A percentile compares a stretch with the other conserved stretches of the same genome.
Evolutionary conservation across 2,113 vertebrate species (phyloP).

Genomic region (Bubo blakistoni): DNA sequence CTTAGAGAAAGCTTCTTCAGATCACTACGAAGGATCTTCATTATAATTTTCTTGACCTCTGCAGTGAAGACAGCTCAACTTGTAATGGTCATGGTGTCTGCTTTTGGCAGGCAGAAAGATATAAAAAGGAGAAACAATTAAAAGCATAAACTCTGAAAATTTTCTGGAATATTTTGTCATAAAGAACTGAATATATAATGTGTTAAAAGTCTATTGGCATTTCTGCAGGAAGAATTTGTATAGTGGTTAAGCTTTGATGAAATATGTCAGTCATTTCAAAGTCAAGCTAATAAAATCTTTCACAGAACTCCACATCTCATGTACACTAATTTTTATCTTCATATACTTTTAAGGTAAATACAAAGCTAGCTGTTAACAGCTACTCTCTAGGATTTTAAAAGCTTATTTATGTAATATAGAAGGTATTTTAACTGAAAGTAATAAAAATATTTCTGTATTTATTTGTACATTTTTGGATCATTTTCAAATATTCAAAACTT

Average conservation of each 20-base stretch:
- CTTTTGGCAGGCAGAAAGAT: not conserved
- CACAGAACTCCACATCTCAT: not conserved
- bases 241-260: not conserved
- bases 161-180: not conserved
- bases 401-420: not conserved
- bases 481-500: not conserved
- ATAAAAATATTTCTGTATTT: not conserved
- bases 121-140: not conserved
- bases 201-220: not conserved
- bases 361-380: not conserved
- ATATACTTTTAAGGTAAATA: not conserved
- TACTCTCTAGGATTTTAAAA: not conserved
- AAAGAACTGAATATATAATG: not conserved
- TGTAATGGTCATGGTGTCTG: not conserved
- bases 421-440: not conserved
- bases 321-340: not conserved
- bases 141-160: not conserved
- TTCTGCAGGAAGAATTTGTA: not conserved
- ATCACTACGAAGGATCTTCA: not conserved
- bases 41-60: not conserved
- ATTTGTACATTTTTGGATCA: not conserved
- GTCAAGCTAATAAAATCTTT: not conserved
- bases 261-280: not conserved
- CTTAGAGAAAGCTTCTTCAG: not conserved
- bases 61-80: not conserved